phyloP scores from a whole-genome alignment of 2,113 vertebrate species.

The Rhinogobius similis region DNA sequence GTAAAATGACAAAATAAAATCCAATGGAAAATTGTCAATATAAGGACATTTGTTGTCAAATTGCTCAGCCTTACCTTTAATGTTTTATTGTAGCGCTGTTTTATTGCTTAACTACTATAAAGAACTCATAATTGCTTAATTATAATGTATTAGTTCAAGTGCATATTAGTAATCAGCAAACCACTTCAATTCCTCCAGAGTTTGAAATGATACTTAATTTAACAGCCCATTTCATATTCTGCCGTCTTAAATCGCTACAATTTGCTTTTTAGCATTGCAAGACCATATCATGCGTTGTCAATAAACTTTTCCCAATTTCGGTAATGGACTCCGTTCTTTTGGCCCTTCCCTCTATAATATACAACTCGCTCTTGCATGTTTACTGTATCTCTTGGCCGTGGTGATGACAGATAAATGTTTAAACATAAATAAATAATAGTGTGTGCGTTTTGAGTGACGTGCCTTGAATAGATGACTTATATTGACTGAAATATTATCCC shows the following conservation, averaged over 20 bases:
- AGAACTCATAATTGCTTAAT: conserved; percentile 3
- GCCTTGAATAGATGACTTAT: conserved; percentile 6
- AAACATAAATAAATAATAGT: conserved; percentile 12
- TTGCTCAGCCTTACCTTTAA: not conserved
- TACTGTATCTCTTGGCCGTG: not conserved
- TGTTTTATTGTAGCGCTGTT: not conserved
- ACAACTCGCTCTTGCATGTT: not conserved
- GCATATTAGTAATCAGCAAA: not conserved
- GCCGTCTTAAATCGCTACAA: not conserved
- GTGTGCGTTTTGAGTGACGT: conserved; percentile 5
- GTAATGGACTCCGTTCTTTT: not conserved
- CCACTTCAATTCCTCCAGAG: conserved; percentile 12
- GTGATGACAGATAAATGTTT: conserved; percentile 11
- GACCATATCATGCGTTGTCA: not conserved
- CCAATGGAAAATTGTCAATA: too few species aligned
- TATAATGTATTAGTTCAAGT: conserved; percentile 1
- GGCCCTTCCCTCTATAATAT: not conserved
- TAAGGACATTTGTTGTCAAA: not conserved
- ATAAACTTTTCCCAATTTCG: not conserved
- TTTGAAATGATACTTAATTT: conserved; percentile 13
- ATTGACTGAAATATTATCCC: conserved; percentile 8
- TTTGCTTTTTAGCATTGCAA: not conserved
- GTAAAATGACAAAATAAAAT: too few species aligned
- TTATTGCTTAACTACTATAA: conserved; percentile 2
- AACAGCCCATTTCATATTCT: not conserved